Conservation (phyloP, 92 coral and sea anemone genomes). For the Desmophyllum pertusum region DNA sequence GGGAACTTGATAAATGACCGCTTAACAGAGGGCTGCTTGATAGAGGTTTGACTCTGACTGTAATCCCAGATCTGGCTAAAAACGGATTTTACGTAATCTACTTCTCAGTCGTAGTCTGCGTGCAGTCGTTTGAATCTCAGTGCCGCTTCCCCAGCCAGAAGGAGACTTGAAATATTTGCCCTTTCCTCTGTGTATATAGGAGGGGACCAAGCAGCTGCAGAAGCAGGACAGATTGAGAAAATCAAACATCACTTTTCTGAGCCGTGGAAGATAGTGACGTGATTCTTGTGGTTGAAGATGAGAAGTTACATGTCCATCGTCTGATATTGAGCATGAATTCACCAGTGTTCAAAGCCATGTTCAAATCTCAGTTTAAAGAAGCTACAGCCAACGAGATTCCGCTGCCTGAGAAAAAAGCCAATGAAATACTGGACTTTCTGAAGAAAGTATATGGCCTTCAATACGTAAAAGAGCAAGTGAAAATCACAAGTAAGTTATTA, state of each 20-base stretch:
- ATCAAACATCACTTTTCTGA: constrained; percentile 16
- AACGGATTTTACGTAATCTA: no score
- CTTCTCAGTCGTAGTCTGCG: no score
- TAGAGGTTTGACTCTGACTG: no score
- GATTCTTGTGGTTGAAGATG: constrained; percentile 39
- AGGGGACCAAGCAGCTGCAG: background rate
- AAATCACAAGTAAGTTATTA: constrained; percentile 1
- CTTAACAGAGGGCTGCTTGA: no score
- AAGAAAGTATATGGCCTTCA: background rate
- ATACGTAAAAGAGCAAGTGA: background rate
- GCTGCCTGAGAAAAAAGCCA: background rate
- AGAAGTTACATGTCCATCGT: constrained; percentile 51
- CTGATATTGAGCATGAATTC: constrained; percentile 31
- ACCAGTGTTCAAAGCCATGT: constrained; percentile 57
- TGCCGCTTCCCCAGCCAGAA: no score
- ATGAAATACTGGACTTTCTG: constrained; percentile 2
- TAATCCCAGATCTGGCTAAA: no score
- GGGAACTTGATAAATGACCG: no score
- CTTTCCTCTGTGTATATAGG: background rate
- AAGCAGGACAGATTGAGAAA: no score
- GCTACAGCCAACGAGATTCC: background rate
- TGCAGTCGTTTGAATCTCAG: no score
- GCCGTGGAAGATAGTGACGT: constrained; percentile 50
- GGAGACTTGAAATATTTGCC: no score
- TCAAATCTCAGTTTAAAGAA: constrained; percentile 16